These are phyloP conservation scores for Eurosta solidaginis DNA, from an alignment of 1,140 invertebrate genomes.

Conservation along the genomic window DNA sequence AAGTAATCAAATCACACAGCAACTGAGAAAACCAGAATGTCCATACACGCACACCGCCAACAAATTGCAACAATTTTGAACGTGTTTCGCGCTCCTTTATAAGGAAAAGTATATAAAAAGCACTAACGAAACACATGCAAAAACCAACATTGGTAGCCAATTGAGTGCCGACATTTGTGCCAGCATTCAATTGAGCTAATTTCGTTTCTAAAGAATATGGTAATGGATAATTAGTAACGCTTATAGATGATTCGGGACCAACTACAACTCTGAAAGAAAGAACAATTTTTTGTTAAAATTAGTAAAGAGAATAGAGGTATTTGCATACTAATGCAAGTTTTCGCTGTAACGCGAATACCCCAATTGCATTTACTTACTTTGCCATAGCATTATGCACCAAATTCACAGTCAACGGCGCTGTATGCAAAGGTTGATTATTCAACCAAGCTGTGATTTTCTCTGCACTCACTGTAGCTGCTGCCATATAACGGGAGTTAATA, in stretches of 20 bases:
- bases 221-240: slow-evolving; percentile 72
- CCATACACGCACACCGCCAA: slow-evolving; percentile 74
- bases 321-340: neutral
- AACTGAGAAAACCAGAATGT: slow-evolving; percentile 74
- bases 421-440: slow-evolving; percentile 72
- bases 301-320: neutral
- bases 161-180: slow-evolving; percentile 67
- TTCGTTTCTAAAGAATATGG: slow-evolving; percentile 59
- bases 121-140: slow-evolving; percentile 73
- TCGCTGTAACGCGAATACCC: neutral
- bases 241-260: slow-evolving; percentile 59
- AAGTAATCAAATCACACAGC: slow-evolving; percentile 74
- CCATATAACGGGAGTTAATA: slow-evolving; percentile 46
- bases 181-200: slow-evolving; percentile 59
- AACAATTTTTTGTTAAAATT: too few species aligned
- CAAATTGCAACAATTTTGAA: slow-evolving; percentile 66
- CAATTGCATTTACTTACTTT: slow-evolving; percentile 35
- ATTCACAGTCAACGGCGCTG: slow-evolving; percentile 68
- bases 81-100: slow-evolving; percentile 63
- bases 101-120: slow-evolving; percentile 73
- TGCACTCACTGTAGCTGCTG: slow-evolving; percentile 56
- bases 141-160: slow-evolving; percentile 69
- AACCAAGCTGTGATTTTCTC: slow-evolving; percentile 65
- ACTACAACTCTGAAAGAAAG: slow-evolving; percentile 40
- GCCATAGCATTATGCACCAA: slow-evolving; percentile 69